Base-by-base conservation (phyloP, 2,113 vertebrate species). In the Psammodynastes pulverulentus region DNA sequence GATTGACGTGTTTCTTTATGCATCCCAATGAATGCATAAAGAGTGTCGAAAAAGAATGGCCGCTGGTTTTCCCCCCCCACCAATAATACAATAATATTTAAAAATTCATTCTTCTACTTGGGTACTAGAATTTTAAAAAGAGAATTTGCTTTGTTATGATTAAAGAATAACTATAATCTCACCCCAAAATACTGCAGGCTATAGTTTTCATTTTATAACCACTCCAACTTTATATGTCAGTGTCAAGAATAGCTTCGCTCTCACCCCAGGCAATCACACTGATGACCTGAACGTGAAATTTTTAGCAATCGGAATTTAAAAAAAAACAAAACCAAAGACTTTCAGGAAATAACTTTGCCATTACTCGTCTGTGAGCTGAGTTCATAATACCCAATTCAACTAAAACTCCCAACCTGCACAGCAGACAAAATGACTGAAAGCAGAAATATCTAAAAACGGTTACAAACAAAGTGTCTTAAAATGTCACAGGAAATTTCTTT, bases 401-500 rank as follows among this genome's bases (percentile, higher is more conserved):
- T n/a, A 93, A 97, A 95, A 96, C 91, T 39, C 2, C 51, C n/a
- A 94, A 94, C 45, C 88, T 91, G 97, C 87, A 95, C 95, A 96
- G 95, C 92, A 24, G 95, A 96, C 89, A 93, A 96, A 93, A 96
- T 96, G 94, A 97, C 93, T 95, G 96, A 96, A 97, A 96, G 93
- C 94, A 96, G 95, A 95, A 95, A 93, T 23, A 3, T 93, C 96
- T 96, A 96, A 97, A 98, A 97, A 97, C 95, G 97, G 94, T 92
- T 94, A 56, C 6, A 91, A 92, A 97, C 96, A 95, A 97, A 96
- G 94, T 91, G 96, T 95, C 96, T 96, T 97, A 97, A 98, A 98
- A 98, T 97, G 97, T 97, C 98, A 98, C 96, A 93, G 94, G 97
- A 97, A 97, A 97, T 96, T 95, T 97, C 91, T 95, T 96, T 96